Percentiles rank a stretch among this genome's conserved stretches.
Conservation (phyloP, 30 jellyfish, hydroid and myxozoan genomes). For the Turritopsis rubra region DNA sequence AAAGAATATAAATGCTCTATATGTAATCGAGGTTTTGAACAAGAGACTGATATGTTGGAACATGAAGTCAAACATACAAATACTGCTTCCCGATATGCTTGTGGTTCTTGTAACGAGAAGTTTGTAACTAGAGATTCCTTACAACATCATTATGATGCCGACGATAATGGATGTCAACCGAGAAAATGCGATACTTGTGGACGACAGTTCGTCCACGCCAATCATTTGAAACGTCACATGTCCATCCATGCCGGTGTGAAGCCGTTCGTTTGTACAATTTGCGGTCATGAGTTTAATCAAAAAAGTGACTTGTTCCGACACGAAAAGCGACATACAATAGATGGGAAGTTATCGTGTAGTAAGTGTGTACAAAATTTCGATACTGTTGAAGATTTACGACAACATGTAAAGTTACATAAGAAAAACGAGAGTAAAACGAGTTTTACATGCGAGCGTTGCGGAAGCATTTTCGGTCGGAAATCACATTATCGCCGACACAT, state of each 20-base stretch:
- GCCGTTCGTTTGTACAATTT: slow-evolving; percentile 69
- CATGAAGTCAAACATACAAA: slow-evolving; percentile 32
- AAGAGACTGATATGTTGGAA: slow-evolving; percentile 16
- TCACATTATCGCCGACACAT: slow-evolving; percentile 28
- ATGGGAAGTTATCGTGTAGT: slow-evolving; percentile 26
- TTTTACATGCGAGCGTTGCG: slow-evolving; percentile 29
- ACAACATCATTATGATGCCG: slow-evolving; percentile 30
- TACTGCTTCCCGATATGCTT: slow-evolving; percentile 25
- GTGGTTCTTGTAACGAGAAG: slow-evolving; percentile 29
- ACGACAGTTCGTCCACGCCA: slow-evolving; percentile 58
- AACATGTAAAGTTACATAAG: not conserved
- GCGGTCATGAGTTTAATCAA: slow-evolving; percentile 62
- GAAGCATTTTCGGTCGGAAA: slow-evolving; percentile 27
- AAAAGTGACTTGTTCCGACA: slow-evolving; percentile 36
- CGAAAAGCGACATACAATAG: slow-evolving; percentile 24
- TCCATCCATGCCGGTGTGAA: slow-evolving; percentile 71
- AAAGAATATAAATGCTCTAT: slow-evolving; percentile 22
- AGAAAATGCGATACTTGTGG: slow-evolving; percentile 56
- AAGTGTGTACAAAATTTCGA: slow-evolving; percentile 19
- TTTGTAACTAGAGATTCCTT: slow-evolving; percentile 26
- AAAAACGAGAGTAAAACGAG: not conserved
- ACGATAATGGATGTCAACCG: slow-evolving; percentile 20
- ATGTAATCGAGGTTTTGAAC: slow-evolving; percentile 18
- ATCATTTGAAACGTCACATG: slow-evolving; percentile 76
- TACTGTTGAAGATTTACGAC: slow-evolving; percentile 23